phyloP scores from a whole-genome alignment of 1,140 invertebrate species.

The Drosophila gunungcola region DNA sequence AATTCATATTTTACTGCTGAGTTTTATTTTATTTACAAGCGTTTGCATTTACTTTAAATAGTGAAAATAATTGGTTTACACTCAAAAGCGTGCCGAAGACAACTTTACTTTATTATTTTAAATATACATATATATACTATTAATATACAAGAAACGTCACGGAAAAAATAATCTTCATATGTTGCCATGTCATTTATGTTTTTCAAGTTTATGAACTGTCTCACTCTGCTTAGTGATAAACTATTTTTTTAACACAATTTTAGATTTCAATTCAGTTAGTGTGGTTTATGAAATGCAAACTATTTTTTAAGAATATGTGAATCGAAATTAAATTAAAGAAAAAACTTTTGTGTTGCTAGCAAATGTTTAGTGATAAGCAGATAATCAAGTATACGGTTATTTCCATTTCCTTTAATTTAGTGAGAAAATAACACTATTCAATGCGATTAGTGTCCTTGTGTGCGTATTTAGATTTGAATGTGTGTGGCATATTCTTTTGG shows the following conservation, averaged over 20 bases:
- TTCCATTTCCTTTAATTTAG: slow-evolving; percentile 14
- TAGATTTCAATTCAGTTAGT: not conserved
- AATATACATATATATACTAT: not conserved
- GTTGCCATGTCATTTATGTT: slow-evolving; percentile 27
- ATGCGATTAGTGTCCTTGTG: slow-evolving; percentile 24
- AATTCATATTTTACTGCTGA: not conserved
- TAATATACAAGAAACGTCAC: not conserved
- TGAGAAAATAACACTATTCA: slow-evolving; percentile 11
- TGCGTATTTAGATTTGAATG: slow-evolving; percentile 22
- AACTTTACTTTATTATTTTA: slow-evolving; percentile 17
- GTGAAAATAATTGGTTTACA: not conserved
- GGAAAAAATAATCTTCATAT: slow-evolving; percentile 19
- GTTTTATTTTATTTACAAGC: no score
- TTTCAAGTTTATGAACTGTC: slow-evolving; percentile 26
- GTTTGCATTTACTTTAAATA: no score
- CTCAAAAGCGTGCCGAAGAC: not conserved
- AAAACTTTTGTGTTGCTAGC: no score
- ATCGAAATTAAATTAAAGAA: no score
- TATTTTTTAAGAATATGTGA: no score
- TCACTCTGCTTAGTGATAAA: slow-evolving; percentile 18
- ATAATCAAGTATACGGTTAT: slow-evolving; percentile 24
- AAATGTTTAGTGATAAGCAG: no score
- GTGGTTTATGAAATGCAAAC: no score
- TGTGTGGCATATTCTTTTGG: slow-evolving; percentile 53
- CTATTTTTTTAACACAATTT: slow-evolving; percentile 15